phyloP scores from a whole-genome alignment of 2,797 vertebrate species.

The Enteromius fasciolatus region DNA sequence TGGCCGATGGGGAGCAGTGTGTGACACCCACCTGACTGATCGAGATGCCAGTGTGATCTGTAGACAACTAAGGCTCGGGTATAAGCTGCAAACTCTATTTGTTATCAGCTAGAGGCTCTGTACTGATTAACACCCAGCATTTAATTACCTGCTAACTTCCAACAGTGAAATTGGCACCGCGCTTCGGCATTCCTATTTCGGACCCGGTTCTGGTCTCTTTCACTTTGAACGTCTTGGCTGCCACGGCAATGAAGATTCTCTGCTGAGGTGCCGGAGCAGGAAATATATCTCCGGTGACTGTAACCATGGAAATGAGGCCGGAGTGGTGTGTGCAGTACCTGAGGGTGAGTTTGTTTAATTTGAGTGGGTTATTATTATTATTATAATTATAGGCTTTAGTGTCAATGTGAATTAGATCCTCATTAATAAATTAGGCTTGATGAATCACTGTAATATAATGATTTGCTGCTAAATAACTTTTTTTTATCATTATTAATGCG shows the following conservation, averaged over 20 bases:
- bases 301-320: slow-evolving; percentile 76
- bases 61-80: slow-evolving; percentile 85
- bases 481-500: too few species aligned
- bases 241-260: slow-evolving; percentile 80
- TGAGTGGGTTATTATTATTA: not conserved
- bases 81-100: slow-evolving; percentile 36
- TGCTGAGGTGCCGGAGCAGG: slow-evolving; percentile 78
- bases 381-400: not conserved
- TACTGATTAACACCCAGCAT: not conserved
- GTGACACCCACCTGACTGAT: slow-evolving; percentile 84
- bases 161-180: slow-evolving; percentile 83
- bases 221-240: slow-evolving; percentile 84
- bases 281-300: slow-evolving; percentile 75
- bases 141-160: slow-evolving; percentile 20
- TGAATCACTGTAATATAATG: not conserved
- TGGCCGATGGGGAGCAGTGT: slow-evolving; percentile 84
- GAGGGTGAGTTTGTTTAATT: slow-evolving; percentile 75
- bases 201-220: slow-evolving; percentile 72
- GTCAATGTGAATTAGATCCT: not conserved
- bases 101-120: slow-evolving; percentile 2
- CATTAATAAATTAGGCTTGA: too few species aligned
- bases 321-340: slow-evolving; percentile 78
- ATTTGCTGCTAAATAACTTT: too few species aligned
- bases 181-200: slow-evolving; percentile 72
- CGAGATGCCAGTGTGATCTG: slow-evolving; percentile 86